A percentile compares a stretch with the other conserved stretches of the same genome.
phyloP scores from a whole-genome alignment of 2,888 invertebrate species.

The Drosophila helvetica region DNA sequence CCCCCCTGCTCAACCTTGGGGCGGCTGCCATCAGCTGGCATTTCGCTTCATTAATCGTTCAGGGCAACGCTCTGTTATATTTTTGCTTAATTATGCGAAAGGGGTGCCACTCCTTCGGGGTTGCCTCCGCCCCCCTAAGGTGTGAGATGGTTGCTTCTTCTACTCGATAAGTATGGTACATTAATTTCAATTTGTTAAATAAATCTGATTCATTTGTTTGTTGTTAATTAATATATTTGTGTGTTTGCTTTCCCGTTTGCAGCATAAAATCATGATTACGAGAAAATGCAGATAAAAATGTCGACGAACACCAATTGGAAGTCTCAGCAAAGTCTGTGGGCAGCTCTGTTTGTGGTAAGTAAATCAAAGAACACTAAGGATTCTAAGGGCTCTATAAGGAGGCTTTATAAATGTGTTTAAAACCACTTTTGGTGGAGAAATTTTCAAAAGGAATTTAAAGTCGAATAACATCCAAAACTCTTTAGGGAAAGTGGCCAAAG shows the following conservation, averaged over 20 bases:
- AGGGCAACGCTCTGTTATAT: neutral
- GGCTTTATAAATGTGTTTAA: too few species aligned
- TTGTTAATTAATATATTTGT: conserved; percentile 34
- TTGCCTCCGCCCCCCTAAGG: neutral
- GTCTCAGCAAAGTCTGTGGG: conserved; percentile 62
- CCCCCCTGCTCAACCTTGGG: conserved; percentile 22
- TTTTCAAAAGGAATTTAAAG: too few species aligned
- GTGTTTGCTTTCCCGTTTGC: conserved; percentile 45
- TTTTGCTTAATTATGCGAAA: conserved; percentile 57
- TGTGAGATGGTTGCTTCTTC: neutral
- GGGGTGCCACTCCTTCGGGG: neutral
- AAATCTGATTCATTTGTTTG: conserved; percentile 6
- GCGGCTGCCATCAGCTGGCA: conserved; percentile 46
- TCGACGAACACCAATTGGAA: conserved; percentile 71
- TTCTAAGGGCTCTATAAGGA: too few species aligned
- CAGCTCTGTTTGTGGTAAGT: conserved; percentile 81
- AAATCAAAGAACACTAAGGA: neutral
- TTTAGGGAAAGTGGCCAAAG: too few species aligned
- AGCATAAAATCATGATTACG: conserved; percentile 81
- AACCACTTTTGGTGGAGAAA: too few species aligned
- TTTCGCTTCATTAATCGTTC: conserved; percentile 51
- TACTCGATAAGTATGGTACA: neutral
- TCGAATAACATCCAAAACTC: too few species aligned
- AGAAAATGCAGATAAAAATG: conserved; percentile 83
- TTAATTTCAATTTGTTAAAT: neutral